Percentiles rank a stretch among this genome's conserved stretches.
Evolutionary conservation across 1,140 invertebrate genomes (phyloP).

Genomic region (Euura lappo): DNA sequence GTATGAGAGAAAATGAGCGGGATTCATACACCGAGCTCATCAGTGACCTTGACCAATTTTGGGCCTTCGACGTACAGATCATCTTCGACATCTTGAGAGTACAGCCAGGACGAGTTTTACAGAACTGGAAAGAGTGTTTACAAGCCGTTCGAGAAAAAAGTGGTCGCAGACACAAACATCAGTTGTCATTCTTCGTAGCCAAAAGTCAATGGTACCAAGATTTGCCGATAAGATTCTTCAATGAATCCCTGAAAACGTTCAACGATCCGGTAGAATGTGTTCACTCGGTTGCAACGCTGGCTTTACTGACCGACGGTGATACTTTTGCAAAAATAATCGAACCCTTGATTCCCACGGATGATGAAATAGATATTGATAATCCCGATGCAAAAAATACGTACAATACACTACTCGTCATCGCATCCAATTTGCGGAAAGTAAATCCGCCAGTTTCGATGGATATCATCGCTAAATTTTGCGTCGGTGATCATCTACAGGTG

Average conservation of each 20-base stretch:
- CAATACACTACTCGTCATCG: background rate
- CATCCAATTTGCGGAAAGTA: background rate
- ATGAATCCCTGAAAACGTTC: conserved; percentile 20
- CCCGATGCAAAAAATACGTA: conserved; percentile 14
- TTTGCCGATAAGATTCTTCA: conserved; percentile 41
- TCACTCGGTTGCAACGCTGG: conserved; percentile 21
- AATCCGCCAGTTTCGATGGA: conserved; percentile 37
- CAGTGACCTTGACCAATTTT: background rate
- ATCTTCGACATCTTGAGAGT: conserved; percentile 30
- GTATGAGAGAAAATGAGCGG: conserved; percentile 25
- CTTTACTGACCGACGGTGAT: conserved; percentile 28
- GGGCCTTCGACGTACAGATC: background rate
- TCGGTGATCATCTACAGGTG: conserved; percentile 32
- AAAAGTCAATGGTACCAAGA: conserved; percentile 43
- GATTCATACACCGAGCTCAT: conserved; percentile 27
- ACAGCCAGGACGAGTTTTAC: conserved; percentile 28
- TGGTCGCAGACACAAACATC: background rate
- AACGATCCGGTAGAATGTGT: background rate
- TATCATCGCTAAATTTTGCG: conserved; percentile 28
- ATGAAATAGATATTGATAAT: conserved; percentile 16
- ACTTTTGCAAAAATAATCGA: conserved; percentile 30
- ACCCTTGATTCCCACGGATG: conserved; percentile 26
- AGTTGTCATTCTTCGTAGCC: conserved; percentile 32
- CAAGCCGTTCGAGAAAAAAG: background rate
- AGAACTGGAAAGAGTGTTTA: conserved; percentile 37